Percentiles rank a stretch among this genome's conserved stretches.
phyloP scores from a whole-genome alignment of 2,113 vertebrate species.

The Pelobates fuscus region DNA sequence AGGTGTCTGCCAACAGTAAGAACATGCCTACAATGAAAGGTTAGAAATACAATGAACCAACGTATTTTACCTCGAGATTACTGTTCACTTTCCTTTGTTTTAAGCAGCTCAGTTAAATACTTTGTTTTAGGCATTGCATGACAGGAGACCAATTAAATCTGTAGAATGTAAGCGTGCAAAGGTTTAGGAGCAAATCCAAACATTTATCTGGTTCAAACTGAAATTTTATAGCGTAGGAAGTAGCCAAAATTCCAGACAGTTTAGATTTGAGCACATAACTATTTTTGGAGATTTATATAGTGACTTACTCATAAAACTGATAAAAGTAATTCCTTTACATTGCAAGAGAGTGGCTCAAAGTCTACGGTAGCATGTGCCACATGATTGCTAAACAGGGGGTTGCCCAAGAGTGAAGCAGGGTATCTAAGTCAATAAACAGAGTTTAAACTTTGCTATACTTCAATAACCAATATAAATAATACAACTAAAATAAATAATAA shows the following conservation, averaged over 20 bases:
- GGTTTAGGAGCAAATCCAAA: not conserved
- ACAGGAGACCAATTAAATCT: conserved; percentile 26
- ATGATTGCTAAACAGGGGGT: not conserved
- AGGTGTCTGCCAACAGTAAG: too few relatives aligned
- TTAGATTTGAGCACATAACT: not conserved
- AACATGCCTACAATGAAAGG: too few relatives aligned
- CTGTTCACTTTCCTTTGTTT: not conserved
- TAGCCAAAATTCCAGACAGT: conserved; percentile 7
- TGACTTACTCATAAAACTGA: conserved; percentile 26
- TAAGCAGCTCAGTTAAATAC: conserved; percentile 11
- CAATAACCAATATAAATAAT: too few relatives aligned
- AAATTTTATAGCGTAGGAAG: conserved; percentile 13
- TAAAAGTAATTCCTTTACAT: conserved; percentile 18
- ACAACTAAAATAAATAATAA: too few relatives aligned
- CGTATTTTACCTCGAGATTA: not conserved
- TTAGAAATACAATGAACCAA: not conserved
- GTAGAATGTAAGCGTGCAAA: conserved; percentile 4
- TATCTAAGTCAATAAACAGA: too few relatives aligned
- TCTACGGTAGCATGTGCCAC: not conserved
- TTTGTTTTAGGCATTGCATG: not conserved
- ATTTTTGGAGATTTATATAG: conserved; percentile 33
- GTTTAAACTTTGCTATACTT: too few relatives aligned
- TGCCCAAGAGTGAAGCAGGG: too few relatives aligned
- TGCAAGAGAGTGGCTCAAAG: conserved; percentile 12
- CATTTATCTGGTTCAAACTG: not conserved